Percentiles rank a stretch among this genome's conserved stretches.
Evolutionary conservation across 2,113 vertebrate species (phyloP).

Genomic region (Anseranas semipalmata): DNA sequence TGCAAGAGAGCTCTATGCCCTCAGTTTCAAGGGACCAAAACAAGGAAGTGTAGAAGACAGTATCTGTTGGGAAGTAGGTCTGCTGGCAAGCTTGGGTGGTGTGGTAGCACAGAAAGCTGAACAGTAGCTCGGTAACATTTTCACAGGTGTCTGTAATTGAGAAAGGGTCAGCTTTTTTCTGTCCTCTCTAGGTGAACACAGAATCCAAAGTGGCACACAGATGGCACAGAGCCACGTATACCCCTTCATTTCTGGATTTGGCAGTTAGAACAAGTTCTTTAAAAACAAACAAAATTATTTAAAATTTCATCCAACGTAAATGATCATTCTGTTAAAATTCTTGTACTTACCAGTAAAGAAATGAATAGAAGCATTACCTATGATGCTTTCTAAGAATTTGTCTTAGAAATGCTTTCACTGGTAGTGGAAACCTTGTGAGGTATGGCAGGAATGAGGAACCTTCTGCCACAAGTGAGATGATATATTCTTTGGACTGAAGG

Average conservation of each 20-base stretch:
- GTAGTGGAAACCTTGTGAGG: not conserved
- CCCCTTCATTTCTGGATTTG: not conserved
- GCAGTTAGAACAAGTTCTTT: not conserved
- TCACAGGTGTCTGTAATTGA: not conserved
- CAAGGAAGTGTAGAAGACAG: accelerated
- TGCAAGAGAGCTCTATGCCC: not conserved
- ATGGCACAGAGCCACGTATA: not conserved
- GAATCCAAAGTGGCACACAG: not conserved
- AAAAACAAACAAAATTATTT: not conserved
- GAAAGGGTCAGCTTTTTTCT: not conserved
- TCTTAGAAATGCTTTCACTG: not conserved
- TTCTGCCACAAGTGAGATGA: not conserved
- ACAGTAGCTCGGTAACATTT: accelerated
- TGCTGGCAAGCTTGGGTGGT: not conserved
- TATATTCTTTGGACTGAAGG: not conserved
- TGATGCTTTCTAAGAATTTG: not conserved
- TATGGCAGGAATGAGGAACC: not conserved
- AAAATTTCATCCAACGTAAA: not conserved
- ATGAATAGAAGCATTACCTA: not conserved
- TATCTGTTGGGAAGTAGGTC: not conserved
- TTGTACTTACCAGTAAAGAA: not conserved
- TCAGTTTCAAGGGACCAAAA: not conserved
- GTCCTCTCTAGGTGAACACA: not conserved
- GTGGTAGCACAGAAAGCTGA: not conserved
- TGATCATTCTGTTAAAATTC: not conserved